Evolutionary conservation across 1,140 invertebrate genomes (phyloP).

Genomic region (Brachionus sp.): DNA sequence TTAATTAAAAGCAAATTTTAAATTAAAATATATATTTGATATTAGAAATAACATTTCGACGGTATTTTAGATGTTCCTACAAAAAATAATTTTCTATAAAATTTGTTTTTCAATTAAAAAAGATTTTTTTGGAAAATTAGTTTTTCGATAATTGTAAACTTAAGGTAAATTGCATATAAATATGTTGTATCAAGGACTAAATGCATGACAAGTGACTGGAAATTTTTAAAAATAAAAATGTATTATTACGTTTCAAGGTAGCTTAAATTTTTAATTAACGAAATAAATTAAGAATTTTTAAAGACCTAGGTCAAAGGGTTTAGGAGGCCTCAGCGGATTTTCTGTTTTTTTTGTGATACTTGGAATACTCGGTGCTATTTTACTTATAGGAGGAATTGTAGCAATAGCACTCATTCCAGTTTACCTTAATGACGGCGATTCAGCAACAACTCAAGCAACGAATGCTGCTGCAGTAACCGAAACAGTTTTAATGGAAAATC

Average conservation of each 20-base stretch:
- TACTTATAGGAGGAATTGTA: background rate
- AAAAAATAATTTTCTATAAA: background rate
- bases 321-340: background rate
- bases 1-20: background rate
- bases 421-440: background rate
- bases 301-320: background rate
- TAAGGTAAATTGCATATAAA: background rate
- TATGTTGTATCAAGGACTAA: background rate
- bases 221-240: background rate
- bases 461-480: background rate
- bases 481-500: background rate
- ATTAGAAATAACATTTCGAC: background rate
- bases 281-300: background rate
- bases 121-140: background rate
- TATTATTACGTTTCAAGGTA: background rate
- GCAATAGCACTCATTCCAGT: conserved; percentile 4
- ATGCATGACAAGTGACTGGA: background rate
- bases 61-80: background rate
- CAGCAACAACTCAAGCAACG: background rate
- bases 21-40: background rate
- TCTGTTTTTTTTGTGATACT: background rate
- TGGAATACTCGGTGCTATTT: background rate
- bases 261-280: background rate
- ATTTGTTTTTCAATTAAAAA: conserved; percentile 12
- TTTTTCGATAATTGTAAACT: background rate